These are phyloP conservation scores for Capitella teleta DNA, from an alignment of 1,140 invertebrate species.

Conservation along the genomic window DNA sequence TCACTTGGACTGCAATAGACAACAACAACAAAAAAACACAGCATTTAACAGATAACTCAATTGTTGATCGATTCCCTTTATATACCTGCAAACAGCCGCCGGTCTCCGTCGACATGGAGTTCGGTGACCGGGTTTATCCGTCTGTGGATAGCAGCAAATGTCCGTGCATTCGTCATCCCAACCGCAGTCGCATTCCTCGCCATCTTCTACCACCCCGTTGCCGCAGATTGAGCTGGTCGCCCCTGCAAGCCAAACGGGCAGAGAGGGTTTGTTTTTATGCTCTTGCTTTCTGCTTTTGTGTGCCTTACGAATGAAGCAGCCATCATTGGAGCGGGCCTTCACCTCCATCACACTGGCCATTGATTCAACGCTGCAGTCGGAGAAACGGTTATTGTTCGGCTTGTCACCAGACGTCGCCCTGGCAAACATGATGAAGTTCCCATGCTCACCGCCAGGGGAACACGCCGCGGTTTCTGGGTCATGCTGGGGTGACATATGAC, in stretches of 20 bases:
- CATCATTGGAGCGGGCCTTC: not conserved
- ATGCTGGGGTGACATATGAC: too few species aligned
- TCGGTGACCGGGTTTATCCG: not conserved
- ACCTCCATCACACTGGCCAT: slow-evolving; percentile 54
- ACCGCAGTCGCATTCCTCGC: slow-evolving; percentile 97
- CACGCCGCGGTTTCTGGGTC: not conserved
- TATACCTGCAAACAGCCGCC: slow-evolving; percentile 1
- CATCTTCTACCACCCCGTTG: slow-evolving; percentile 95
- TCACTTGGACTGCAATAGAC: slow-evolving; percentile 3
- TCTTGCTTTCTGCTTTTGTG: not conserved
- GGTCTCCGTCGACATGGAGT: not conserved
- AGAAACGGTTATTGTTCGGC: slow-evolving; percentile 38
- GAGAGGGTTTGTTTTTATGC: not conserved
- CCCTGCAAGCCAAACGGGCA: not conserved
- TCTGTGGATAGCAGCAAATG: slow-evolving; percentile 79
- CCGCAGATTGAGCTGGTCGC: slow-evolving; percentile 73
- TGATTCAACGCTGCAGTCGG: slow-evolving; percentile 65
- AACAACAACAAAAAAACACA: not conserved
- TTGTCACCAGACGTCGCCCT: slow-evolving; percentile 39
- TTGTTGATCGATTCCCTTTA: not conserved
- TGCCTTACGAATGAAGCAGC: slow-evolving; percentile 6
- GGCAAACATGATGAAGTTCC: slow-evolving; percentile 72
- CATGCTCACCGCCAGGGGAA: slow-evolving; percentile 31
- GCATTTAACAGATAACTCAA: not conserved
- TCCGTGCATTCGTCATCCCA: slow-evolving; percentile 72